These are phyloP conservation scores for Temnopleurus reevesii DNA, from an alignment of 53 echinoderm and acorn worm genomes.

Conservation along the genomic window DNA sequence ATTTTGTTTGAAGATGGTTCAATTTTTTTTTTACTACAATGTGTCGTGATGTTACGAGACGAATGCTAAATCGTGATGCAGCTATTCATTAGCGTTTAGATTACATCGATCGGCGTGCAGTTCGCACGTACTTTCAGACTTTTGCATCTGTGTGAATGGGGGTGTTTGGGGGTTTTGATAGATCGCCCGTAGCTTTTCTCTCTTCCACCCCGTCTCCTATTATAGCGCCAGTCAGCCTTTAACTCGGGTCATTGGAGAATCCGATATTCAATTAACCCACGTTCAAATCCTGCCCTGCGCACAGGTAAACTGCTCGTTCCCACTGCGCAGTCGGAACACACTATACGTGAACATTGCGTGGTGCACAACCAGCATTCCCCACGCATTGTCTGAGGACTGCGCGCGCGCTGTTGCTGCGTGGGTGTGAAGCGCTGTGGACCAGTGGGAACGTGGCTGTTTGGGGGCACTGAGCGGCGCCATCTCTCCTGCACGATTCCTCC, in stretches of 20 bases:
- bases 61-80: too few species aligned
- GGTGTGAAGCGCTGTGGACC: not conserved
- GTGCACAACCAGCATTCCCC: not conserved
- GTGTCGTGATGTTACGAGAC: too few species aligned
- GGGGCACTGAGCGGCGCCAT: not conserved
- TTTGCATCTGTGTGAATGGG: too few species aligned
- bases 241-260: conserved; percentile 19
- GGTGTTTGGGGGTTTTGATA: too few species aligned
- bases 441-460: not conserved
- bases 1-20: too few species aligned
- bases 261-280: conserved; percentile 48
- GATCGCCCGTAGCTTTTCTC: not conserved
- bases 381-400: not conserved
- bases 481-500: conserved; percentile 25
- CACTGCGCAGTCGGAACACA: not conserved
- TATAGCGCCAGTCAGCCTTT: not conserved
- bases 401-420: not conserved
- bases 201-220: not conserved
- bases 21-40: too few species aligned
- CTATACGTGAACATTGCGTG: not conserved
- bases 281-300: not conserved
- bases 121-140: too few species aligned
- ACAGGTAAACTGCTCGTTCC: not conserved
- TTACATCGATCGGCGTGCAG: too few species aligned
- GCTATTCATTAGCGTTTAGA: too few species aligned